Evolutionary conservation across 2,888 invertebrate species (phyloP), one percentile per base, ranked within the genome.

Genomic region (Thalpophila matura): DNA sequence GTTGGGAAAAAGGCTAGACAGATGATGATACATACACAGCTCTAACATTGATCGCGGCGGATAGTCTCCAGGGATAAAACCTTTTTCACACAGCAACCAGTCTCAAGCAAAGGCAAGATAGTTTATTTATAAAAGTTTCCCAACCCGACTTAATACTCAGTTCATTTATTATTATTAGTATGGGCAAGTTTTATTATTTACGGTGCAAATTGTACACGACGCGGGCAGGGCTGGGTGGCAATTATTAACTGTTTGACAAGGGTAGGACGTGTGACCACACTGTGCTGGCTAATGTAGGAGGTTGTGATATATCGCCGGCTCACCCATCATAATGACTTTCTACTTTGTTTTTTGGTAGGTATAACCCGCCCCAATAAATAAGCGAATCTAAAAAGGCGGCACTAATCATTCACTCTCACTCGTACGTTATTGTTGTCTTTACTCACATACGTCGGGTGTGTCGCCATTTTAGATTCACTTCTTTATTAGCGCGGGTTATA

Each of bases 241-340:
- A 66, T 77, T 64, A 77, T 76, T 58, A 79, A 65, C 77, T 59
- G 58, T 61, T 65, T 78, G 78, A 78, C 46, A 63, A 70, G 79
- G 78, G 78, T 78, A 38, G 16, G 74, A 64, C 74, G 42, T 53
- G 46, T 20, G 64, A 29, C 37, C 65, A 58, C 72, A 62, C 69
- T 60, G 63, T 60, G 49, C 55, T 4, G 38, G 20, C 40, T 58
- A 63, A 69, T 74, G 57, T 69, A 33, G 26, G 57, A 35, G 31
- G 55, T 50, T 51, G 46, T 66, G 67, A 67, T 74, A 63, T 65
- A 70, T 69, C 45, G 54, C 33, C 7, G 26, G 26, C 33, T 43
- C 22, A 35, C 33, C 31, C 50, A 43, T 33, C 62, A 37, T 70
- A 76, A 79, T 74, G 77, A 69, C 59, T 77, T 54, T 38, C 42